These are phyloP conservation scores for Drosophila willistoni DNA, from an alignment of 1,140 invertebrate genomes.

Conservation along the genomic window DNA sequence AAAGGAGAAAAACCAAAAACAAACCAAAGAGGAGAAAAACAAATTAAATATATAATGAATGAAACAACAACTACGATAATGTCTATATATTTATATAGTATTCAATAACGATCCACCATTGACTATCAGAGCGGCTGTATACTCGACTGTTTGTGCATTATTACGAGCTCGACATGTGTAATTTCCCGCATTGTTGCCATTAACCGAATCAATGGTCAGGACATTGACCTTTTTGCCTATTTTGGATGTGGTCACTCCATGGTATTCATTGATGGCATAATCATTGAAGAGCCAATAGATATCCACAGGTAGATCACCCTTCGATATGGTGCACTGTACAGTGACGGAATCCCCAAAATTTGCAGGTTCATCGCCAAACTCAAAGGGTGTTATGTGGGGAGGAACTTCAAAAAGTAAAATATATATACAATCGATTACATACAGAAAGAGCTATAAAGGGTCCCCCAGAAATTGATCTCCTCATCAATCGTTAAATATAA, in stretches of 20 bases:
- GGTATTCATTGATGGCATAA: slow-evolving; percentile 86
- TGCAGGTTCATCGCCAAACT: slow-evolving; percentile 87
- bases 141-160: slow-evolving; percentile 87
- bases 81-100: slow-evolving; percentile 20
- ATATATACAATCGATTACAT: neutral
- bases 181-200: slow-evolving; percentile 89
- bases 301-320: slow-evolving; percentile 88
- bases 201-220: slow-evolving; percentile 89
- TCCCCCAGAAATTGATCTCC: neutral
- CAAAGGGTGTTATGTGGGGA: slow-evolving; percentile 88
- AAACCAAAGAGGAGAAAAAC: slow-evolving; percentile 17
- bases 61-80: slow-evolving; percentile 18
- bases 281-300: slow-evolving; percentile 88
- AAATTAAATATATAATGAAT: slow-evolving; percentile 31
- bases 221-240: slow-evolving; percentile 90
- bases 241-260: slow-evolving; percentile 88
- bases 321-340: slow-evolving; percentile 88
- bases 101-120: slow-evolving; percentile 86
- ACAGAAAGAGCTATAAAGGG: too few relatives aligned
- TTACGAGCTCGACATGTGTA: slow-evolving; percentile 92
- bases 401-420: slow-evolving; percentile 82
- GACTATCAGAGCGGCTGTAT: slow-evolving; percentile 88
- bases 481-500: neutral
- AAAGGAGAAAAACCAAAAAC: slow-evolving; percentile 18
- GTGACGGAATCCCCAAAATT: slow-evolving; percentile 89